Evolutionary conservation across 1,140 invertebrate species (phyloP).

Genomic region (Musca domestica): DNA sequence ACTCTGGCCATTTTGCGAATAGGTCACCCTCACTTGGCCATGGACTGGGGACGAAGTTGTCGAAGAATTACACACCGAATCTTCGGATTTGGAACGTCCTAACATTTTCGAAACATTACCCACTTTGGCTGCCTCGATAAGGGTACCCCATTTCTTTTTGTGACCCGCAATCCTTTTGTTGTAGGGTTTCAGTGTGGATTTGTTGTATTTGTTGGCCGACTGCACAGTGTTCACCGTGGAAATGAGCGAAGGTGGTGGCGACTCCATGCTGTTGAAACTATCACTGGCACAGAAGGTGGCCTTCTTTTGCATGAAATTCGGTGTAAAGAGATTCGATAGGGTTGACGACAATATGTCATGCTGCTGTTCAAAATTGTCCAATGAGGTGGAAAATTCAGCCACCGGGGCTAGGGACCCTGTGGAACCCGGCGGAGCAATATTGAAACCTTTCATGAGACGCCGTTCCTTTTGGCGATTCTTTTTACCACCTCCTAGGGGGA

Average conservation of each 20-base stretch:
- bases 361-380: constrained; percentile 61
- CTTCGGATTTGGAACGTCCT: constrained; percentile 73
- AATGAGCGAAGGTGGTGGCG: constrained; percentile 32
- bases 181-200: constrained; percentile 55
- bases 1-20: constrained; percentile 42
- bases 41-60: constrained; percentile 42
- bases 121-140: constrained; percentile 81
- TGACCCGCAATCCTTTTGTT: constrained; percentile 63
- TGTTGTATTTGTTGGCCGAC: constrained; percentile 46
- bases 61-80: constrained; percentile 74
- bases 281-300: constrained; percentile 28
- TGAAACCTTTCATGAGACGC: constrained; percentile 91
- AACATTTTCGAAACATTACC: constrained; percentile 73
- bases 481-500: constrained; percentile 65
- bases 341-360: constrained; percentile 48
- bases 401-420: constrained; percentile 67
- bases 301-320: constrained; percentile 51
- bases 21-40: constrained; percentile 44
- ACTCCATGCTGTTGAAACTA: constrained; percentile 30
- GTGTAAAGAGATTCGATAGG: constrained; percentile 52
- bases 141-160: constrained; percentile 70
- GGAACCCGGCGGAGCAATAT: constrained; percentile 71
- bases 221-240: constrained; percentile 15
- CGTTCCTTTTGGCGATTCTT: constrained; percentile 91
- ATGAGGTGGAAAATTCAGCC: constrained; percentile 70